A percentile compares a stretch with the other conserved stretches of the same genome.
These are phyloP conservation scores for Melanostoma scalare DNA, from an alignment of 2,888 invertebrate genomes.

Conservation along the genomic window DNA sequence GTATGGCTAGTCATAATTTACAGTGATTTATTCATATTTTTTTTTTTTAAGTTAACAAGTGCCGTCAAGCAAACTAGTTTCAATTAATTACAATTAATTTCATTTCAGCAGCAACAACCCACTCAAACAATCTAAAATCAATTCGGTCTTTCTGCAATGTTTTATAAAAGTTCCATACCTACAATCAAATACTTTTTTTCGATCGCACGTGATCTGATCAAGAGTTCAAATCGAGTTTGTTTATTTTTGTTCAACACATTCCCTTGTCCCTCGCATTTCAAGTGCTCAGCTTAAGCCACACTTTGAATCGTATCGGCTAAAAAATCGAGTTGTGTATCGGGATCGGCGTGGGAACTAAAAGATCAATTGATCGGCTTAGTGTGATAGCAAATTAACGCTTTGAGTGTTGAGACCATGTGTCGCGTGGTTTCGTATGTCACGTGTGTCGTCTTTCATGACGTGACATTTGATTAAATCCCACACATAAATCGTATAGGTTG, in stretches of 20 bases:
- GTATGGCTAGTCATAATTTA: too few species aligned
- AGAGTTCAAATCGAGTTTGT: constrained; percentile 5
- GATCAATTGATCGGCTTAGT: constrained; percentile 51
- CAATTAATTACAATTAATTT: not conserved
- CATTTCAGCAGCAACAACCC: not conserved
- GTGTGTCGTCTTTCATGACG: not conserved
- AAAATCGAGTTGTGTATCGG: not conserved
- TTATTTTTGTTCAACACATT: constrained; percentile 14
- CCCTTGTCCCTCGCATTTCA: constrained; percentile 1
- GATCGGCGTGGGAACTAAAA: constrained; percentile 33
- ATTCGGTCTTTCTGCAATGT: not conserved
- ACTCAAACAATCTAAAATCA: not conserved
- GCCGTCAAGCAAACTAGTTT: constrained; percentile 16
- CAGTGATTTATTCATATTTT: too few species aligned
- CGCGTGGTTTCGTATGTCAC: constrained; percentile 32
- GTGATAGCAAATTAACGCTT: constrained; percentile 21
- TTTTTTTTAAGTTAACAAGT: constrained; percentile 5
- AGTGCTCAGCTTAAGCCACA: constrained; percentile 32
- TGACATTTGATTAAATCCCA: constrained; percentile 1
- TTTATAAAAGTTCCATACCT: not conserved
- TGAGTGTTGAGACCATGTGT: constrained; percentile 35
- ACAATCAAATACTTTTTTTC: not conserved
- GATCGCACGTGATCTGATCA: constrained; percentile 11
- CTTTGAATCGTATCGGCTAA: constrained; percentile 4
- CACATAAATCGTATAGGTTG: too few species aligned